These are phyloP conservation scores for Oreonectes daqikongensis DNA, from an alignment of 2,797 vertebrate species.

Conservation along the genomic window DNA sequence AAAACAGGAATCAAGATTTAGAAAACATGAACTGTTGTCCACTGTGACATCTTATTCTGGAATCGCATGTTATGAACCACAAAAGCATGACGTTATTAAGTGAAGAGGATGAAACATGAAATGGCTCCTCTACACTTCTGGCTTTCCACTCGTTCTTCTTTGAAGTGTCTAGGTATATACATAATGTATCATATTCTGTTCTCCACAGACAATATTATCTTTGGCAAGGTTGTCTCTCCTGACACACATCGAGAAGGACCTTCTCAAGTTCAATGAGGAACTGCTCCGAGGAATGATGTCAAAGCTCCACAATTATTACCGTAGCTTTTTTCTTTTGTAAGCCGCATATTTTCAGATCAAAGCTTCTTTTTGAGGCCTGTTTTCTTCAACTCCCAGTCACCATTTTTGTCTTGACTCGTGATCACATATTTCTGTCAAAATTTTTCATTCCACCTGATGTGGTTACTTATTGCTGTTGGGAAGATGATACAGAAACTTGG, in stretches of 20 bases:
- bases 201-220: constrained; percentile 69
- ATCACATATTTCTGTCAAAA: neutral
- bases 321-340: constrained; percentile 30
- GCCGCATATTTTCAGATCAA: constrained; percentile 40
- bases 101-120: constrained; percentile 11
- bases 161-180: constrained; percentile 73
- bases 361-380: constrained; percentile 31
- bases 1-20: constrained; percentile 21
- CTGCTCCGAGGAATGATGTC: constrained; percentile 31
- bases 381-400: neutral
- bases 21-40: constrained; percentile 4
- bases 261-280: constrained; percentile 34
- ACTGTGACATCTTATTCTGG: neutral
- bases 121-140: constrained; percentile 26
- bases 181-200: constrained; percentile 66
- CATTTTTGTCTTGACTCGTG: neutral
- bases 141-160: constrained; percentile 52
- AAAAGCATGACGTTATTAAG: neutral
- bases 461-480: neutral
- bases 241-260: constrained; percentile 57
- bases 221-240: constrained; percentile 66
- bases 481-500: neutral
- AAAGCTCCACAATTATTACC: constrained; percentile 19
- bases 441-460: neutral
- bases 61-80: neutral